Percentiles rank a stretch among this genome's conserved stretches.
Conservation (phyloP, 64 coral and sea anemone species). For the Dendrophyllia cribrosa region DNA sequence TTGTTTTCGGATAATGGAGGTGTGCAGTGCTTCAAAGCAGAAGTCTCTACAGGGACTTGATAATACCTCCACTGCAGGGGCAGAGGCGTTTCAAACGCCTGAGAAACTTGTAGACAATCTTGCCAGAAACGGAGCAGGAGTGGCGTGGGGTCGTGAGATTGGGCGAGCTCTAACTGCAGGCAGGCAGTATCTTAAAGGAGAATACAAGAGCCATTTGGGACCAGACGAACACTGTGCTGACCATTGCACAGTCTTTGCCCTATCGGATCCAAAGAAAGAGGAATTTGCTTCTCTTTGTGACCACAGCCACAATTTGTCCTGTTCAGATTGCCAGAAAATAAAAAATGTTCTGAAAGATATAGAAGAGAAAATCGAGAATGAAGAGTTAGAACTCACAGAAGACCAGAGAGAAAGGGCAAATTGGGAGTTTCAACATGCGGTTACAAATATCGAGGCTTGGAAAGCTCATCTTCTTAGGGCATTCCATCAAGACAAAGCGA, state of each 20-base stretch:
- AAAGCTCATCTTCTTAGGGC: conserved; percentile 22
- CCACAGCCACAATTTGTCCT: conserved; percentile 17
- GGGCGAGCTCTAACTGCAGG: conserved; percentile 37
- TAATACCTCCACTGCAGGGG: conserved; percentile 31
- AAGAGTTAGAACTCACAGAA: conserved; percentile 33
- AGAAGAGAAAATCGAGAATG: neutral
- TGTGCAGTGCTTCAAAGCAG: conserved; percentile 58
- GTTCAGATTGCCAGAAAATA: conserved; percentile 41
- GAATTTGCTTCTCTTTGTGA: conserved; percentile 31
- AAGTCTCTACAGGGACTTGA: conserved; percentile 54
- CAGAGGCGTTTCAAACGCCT: conserved; percentile 21
- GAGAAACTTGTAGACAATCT: conserved; percentile 39
- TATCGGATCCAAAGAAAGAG: conserved; percentile 27
- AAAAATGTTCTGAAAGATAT: conserved; percentile 28
- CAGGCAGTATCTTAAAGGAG: conserved; percentile 65
- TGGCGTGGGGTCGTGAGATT: conserved; percentile 25
- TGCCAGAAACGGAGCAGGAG: conserved; percentile 37
- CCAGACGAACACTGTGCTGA: conserved; percentile 64
- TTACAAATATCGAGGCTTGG: conserved; percentile 13
- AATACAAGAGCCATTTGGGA: conserved; percentile 65
- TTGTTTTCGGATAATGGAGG: conserved; percentile 16
- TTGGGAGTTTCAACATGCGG: conserved; percentile 21
- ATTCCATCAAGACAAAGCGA: conserved; percentile 63
- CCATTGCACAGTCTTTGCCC: conserved; percentile 70
- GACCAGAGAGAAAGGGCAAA: conserved; percentile 13